Percentiles rank a stretch among this genome's conserved stretches.
These are phyloP conservation scores for Andrena chrysosceles DNA, from an alignment of 2,888 invertebrate genomes.

Conservation along the genomic window DNA sequence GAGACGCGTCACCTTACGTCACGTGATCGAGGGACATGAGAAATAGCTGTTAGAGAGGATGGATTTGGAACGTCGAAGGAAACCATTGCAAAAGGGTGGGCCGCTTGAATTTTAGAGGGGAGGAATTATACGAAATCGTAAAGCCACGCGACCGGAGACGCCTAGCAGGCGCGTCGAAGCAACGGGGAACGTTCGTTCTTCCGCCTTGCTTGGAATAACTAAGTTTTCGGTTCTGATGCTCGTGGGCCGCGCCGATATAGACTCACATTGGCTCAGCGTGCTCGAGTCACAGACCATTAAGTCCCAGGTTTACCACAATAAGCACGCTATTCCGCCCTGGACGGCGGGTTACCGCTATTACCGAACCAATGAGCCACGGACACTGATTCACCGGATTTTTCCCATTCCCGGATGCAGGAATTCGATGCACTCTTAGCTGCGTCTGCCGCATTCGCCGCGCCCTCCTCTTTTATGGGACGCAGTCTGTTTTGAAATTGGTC, in stretches of 20 bases:
- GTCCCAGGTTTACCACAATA: conserved; percentile 79
- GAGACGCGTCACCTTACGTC: background rate
- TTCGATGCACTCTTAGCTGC: conserved; percentile 52
- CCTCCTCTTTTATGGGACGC: background rate
- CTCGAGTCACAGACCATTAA: conserved; percentile 82
- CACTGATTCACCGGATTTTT: conserved; percentile 79
- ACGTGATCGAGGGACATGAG: background rate
- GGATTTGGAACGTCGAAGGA: conserved; percentile 11
- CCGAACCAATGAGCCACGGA: conserved; percentile 82
- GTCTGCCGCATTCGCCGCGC: background rate
- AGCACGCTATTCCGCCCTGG: conserved; percentile 78
- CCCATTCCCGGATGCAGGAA: conserved; percentile 75
- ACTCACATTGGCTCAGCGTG: conserved; percentile 36
- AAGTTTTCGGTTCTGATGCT: conserved; percentile 72
- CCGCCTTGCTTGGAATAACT: conserved; percentile 79
- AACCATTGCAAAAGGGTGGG: conserved; percentile 31
- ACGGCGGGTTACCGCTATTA: conserved; percentile 84
- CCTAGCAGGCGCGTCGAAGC: conserved; percentile 81
- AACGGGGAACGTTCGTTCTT: conserved; percentile 80
- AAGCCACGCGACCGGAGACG: conserved; percentile 84
- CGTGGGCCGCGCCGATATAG: conserved; percentile 36
- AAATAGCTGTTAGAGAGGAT: background rate
- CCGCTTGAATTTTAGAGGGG: conserved; percentile 72
- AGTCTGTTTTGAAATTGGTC: background rate
- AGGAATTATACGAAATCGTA: conserved; percentile 75